Evolutionary conservation across 2,113 vertebrate genomes (phyloP).

Genomic region (Sinosuthora webbiana): DNA sequence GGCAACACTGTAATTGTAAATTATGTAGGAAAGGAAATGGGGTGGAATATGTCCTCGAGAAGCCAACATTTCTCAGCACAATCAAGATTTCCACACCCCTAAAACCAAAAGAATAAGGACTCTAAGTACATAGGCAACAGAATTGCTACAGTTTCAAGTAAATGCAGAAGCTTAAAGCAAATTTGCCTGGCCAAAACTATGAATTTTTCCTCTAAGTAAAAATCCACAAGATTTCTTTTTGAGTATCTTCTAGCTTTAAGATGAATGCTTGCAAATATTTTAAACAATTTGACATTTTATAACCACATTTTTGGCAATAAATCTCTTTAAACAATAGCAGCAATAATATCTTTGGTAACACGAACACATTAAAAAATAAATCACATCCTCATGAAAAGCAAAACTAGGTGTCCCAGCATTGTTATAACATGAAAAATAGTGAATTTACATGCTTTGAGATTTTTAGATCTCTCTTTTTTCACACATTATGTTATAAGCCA

Average conservation of each 20-base stretch:
- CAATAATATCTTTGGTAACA: neutral
- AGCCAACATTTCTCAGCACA: neutral
- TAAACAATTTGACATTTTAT: neutral
- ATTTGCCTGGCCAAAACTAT: neutral
- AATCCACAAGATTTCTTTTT: neutral
- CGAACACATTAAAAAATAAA: neutral
- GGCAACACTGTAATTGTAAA: neutral
- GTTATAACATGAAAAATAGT: neutral
- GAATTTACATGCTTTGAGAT: neutral
- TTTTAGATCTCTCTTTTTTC: neutral
- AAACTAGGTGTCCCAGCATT: neutral
- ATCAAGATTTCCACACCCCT: neutral
- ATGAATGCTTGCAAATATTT: neutral
- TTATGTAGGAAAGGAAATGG: neutral
- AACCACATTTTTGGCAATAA: neutral
- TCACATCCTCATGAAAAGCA: neutral
- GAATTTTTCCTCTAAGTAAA: neutral
- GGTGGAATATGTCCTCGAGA: rapidly evolving
- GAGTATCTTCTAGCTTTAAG: neutral
- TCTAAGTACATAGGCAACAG: neutral
- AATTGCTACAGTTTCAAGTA: neutral
- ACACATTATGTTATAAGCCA: neutral
- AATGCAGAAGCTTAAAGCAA: neutral
- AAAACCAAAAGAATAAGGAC: neutral
- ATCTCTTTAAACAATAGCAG: neutral